phyloP scores from a whole-genome alignment of 2,888 invertebrate species.

The Neocrepidodera transversa region DNA sequence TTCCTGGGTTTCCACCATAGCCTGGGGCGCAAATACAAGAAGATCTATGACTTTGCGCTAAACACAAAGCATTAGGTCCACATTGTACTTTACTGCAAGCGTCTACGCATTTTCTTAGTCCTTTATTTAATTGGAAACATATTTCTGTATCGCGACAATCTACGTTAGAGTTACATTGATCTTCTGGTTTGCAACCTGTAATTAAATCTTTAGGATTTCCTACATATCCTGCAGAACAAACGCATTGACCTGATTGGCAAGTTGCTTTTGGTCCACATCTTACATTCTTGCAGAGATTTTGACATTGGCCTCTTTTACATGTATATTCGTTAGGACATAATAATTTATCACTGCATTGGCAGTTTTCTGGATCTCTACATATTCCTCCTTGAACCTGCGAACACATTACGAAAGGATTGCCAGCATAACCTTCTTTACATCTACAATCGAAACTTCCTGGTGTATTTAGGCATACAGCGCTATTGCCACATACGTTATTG shows the following conservation, averaged over 20 bases:
- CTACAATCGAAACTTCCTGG: conserved; percentile 89
- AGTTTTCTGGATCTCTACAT: conserved; percentile 73
- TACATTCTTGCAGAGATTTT: conserved; percentile 77
- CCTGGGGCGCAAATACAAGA: conserved; percentile 87
- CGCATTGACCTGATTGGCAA: conserved; percentile 80
- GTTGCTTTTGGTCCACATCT: conserved; percentile 83
- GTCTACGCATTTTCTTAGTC: conserved; percentile 82
- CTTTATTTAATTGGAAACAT: conserved; percentile 84
- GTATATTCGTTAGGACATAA: conserved; percentile 80
- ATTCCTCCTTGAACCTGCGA: conserved; percentile 72
- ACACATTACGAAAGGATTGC: conserved; percentile 88
- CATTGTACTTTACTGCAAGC: conserved; percentile 88
- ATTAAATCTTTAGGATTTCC: conserved; percentile 77
- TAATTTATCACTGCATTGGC: conserved; percentile 73
- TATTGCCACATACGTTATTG: conserved; percentile 79
- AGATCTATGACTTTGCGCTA: conserved; percentile 83
- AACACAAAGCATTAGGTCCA: conserved; percentile 88
- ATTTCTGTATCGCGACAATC: conserved; percentile 86
- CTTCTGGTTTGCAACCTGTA: conserved; percentile 75
- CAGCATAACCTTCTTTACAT: conserved; percentile 83
- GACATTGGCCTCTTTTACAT: conserved; percentile 77
- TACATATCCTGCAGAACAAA: conserved; percentile 78
- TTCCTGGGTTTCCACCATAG: conserved; percentile 82
- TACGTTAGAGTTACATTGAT: conserved; percentile 80
- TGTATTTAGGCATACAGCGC: conserved; percentile 90